Base-by-base conservation (phyloP, 2,113 vertebrate genomes). In the Zapornia atra region DNA sequence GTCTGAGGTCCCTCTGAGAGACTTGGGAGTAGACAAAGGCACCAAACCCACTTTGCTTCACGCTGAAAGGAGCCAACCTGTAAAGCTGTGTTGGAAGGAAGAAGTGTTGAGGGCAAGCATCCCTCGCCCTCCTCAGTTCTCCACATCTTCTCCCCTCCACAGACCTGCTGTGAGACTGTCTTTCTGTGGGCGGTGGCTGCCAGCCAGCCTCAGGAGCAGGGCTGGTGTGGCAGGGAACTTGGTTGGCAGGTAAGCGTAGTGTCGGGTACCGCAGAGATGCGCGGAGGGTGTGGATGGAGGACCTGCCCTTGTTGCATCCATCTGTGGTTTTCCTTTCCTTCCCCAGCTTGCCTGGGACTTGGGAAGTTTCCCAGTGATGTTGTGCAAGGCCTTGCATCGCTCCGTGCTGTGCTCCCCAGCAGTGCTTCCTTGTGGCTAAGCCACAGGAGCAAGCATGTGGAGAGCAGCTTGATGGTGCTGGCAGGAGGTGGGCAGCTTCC, bases 381-480 rank as follows among this genome's bases (percentile, higher is more conserved):
- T 40, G 11, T 25, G 26, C 75, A 48, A 76, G 53, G 26, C 25
- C 24, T 53, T 24, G 8, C 33, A 4, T 36, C 46, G 44, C 51
- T 86, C 5, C 0, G 0, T 72, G 20, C 19, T 0, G 0, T 59
- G 42, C 24, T 90, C 18, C 59, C 38, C 50, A 17, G 9, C 28
- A 4, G 6, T 34, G 53, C 38, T 91, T 9, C 28, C 9, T 34
- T 7, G 1, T 15, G 54, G 64, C 31, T 13, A 14, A 77, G 50
- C 63, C 38, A 40, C 40, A 34, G 72, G 70, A 59, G 22, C 18
- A 14, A 50, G 60, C 24, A 54, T 71, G 34, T 1, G 0, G 26
- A 34, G 25, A 25, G 42, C 48, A 48, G 21, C 48, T 22, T 48
- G 48, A 22, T 48, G 48, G 48, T 48, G 66, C 50, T 77, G 72